Conservation (phyloP, 2,113 vertebrate species). For the Tor tambroides region DNA sequence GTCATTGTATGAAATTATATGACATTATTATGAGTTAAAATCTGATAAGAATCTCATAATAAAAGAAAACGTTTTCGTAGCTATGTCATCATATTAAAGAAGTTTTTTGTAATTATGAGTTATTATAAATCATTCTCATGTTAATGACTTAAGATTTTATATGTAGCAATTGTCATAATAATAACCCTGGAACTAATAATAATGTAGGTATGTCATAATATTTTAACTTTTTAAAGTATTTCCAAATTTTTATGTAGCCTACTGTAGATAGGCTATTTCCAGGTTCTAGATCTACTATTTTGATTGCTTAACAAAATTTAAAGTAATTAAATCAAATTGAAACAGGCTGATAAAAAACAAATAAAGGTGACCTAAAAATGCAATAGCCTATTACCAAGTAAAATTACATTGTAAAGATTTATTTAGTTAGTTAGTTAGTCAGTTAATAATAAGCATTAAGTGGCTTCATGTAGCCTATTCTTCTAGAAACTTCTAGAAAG, state of each 20-base stretch:
- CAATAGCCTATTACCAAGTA: background rate
- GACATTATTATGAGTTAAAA: too few relatives aligned
- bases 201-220: background rate
- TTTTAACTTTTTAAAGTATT: background rate
- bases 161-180: background rate
- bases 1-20: background rate
- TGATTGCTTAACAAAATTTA: background rate
- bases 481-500: background rate
- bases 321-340: background rate
- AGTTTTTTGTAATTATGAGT: background rate
- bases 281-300: background rate
- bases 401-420: background rate
- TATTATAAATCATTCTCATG: background rate
- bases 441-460: background rate
- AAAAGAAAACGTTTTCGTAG: background rate
- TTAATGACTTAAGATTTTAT: background rate
- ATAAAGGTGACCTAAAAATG: background rate
- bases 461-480: background rate
- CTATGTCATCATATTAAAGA: background rate
- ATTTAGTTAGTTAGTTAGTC: background rate
- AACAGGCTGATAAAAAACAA: background rate
- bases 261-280: background rate
- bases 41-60: background rate
- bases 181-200: background rate
- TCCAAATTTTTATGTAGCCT: background rate